Evolutionary conservation across 2,797 vertebrate genomes (phyloP), one percentile per base, ranked within the genome.

Genomic region (Clamator glandarius): DNA sequence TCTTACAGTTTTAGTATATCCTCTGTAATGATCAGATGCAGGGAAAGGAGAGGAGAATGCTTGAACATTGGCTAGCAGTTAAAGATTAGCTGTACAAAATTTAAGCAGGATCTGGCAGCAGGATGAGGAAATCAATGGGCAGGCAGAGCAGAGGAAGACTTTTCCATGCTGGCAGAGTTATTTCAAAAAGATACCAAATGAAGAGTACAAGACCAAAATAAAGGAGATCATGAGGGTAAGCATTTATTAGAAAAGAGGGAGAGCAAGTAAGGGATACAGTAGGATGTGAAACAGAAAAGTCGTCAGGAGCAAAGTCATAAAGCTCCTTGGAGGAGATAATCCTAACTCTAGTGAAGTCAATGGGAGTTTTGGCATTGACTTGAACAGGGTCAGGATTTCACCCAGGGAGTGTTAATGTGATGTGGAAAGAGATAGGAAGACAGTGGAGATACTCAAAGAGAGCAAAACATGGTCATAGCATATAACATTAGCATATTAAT

Each of bases 401-500:
- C 89, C 91, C 55, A 5, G 91, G 84, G 95, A 96, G 89, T 96
- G 93, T 94, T 96, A 96, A 96, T 94, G 82, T 82, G 92, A 89
- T 96, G 73, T 92, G 87, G 82, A 85, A 92, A 76, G 89, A 93
- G 84, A 89, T 8, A 94, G 92, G 72, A 87, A 90, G 73, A 59
- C 75, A 80, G 81, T 78, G 78, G 79, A 94, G 90, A 91, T 87
- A 85, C 72, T 93, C 93, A 63, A 90, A 96, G 85, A 90, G 81
- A 46, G 79, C 91, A 68, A 87, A 93, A 95, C 89, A 59, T 94
- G 87, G 95, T 88, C 93, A 76, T 92, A 93, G 89, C 79, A 19
- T 96, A 94, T 94, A 96, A 94, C 89, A 97, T 97, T 96, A 96
- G 93, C 96, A 96, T 96, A 96, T 95, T 95, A 96, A 97, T 96